phyloP scores from a whole-genome alignment of 2,113 vertebrate species.

The Eudyptes chrysolophus region DNA sequence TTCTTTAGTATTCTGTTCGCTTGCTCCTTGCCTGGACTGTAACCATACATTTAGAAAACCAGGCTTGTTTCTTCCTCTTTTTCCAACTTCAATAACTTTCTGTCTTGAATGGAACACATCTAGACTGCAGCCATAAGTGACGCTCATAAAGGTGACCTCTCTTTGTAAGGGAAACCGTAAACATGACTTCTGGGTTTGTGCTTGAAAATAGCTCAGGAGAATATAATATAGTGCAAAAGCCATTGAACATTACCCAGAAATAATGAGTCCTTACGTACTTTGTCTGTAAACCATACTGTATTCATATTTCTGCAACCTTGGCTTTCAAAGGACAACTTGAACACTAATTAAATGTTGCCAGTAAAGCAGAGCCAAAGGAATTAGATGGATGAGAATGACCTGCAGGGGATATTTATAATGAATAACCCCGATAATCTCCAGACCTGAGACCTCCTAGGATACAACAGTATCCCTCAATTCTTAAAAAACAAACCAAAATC shows the following conservation, averaged over 20 bases:
- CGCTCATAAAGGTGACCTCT: neutral
- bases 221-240: neutral
- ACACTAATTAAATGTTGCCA: neutral
- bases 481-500: neutral
- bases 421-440: neutral
- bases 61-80: neutral
- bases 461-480: neutral
- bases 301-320: neutral
- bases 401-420: neutral
- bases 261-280: conserved; percentile 14
- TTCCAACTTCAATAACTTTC: neutral
- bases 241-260: neutral
- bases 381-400: neutral
- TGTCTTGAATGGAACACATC: neutral
- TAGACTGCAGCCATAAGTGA: neutral
- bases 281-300: neutral
- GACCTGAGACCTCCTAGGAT: neutral
- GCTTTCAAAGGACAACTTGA: neutral
- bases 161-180: neutral
- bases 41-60: neutral
- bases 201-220: neutral
- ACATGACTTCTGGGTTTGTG: neutral
- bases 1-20: neutral
- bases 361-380: neutral
- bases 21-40: neutral